These are phyloP conservation scores for Yponomeuta cagnagella DNA, from an alignment of 2,888 invertebrate species.

Conservation along the genomic window DNA sequence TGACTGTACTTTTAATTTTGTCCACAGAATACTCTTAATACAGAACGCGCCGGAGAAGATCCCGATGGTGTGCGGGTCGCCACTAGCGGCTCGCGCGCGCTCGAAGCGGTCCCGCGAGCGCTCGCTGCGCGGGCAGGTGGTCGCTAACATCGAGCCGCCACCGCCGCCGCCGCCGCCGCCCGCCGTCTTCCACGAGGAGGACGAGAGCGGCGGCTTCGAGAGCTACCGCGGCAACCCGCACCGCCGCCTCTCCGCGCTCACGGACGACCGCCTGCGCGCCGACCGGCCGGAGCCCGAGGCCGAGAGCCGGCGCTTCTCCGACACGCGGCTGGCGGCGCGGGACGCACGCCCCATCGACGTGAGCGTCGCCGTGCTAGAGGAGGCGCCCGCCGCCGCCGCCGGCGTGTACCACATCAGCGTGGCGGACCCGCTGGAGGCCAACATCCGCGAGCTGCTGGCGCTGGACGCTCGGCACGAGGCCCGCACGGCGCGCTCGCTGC, in stretches of 20 bases:
- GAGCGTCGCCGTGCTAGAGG: slow-evolving; percentile 11
- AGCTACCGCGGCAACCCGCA: slow-evolving; percentile 61
- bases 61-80: slow-evolving; percentile 79
- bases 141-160: slow-evolving; percentile 78
- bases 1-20: slow-evolving; percentile 13
- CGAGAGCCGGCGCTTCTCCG: slow-evolving; percentile 31
- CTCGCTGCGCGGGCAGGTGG: slow-evolving; percentile 53
- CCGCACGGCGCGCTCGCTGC: slow-evolving; percentile 75
- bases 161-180: slow-evolving; percentile 44
- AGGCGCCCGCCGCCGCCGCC: neutral
- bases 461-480: slow-evolving; percentile 66
- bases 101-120: slow-evolving; percentile 53
- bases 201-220: slow-evolving; percentile 72
- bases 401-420: slow-evolving; percentile 66
- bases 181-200: slow-evolving; percentile 61
- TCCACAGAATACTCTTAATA: slow-evolving; percentile 89
- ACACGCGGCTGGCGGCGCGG: slow-evolving; percentile 46
- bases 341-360: slow-evolving; percentile 25
- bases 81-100: slow-evolving; percentile 43
- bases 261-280: slow-evolving; percentile 31
- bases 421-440: slow-evolving; percentile 58
- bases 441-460: slow-evolving; percentile 58
- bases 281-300: slow-evolving; percentile 24
- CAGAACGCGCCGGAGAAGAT: slow-evolving; percentile 93
- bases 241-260: slow-evolving; percentile 47